phyloP scores from a whole-genome alignment of 2,113 vertebrate species.

The Rhineura floridana region DNA sequence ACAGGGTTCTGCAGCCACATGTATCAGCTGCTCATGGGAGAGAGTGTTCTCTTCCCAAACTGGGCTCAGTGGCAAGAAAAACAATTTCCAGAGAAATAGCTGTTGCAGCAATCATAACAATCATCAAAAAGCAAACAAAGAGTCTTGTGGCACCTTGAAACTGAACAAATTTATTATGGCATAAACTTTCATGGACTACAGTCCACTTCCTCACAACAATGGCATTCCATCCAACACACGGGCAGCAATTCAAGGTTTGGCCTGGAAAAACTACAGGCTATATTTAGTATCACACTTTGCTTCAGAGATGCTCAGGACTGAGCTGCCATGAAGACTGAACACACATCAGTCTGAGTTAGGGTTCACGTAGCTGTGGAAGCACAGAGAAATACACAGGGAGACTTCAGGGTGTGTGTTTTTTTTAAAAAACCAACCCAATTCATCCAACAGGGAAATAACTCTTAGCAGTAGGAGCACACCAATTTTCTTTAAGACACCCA shows the following conservation, averaged over 20 bases:
- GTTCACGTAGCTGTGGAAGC: constrained; percentile 10
- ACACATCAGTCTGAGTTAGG: background rate
- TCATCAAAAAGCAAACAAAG: background rate
- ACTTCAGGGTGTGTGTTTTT: background rate
- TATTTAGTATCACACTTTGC: constrained; percentile 33
- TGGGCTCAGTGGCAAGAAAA: background rate
- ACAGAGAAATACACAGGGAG: background rate
- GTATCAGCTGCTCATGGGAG: background rate
- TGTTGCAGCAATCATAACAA: background rate
- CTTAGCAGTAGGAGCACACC: background rate
- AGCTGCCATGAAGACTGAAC: constrained; percentile 4
- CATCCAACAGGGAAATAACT: background rate
- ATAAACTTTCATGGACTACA: background rate
- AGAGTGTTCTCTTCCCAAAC: background rate
- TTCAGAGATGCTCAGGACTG: constrained; percentile 4
- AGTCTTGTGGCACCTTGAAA: background rate
- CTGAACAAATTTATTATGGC: background rate
- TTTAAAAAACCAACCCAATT: background rate
- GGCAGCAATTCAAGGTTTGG: constrained; percentile 17
- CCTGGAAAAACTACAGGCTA: constrained; percentile 19
- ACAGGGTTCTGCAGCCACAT: background rate
- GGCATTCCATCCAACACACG: constrained; percentile 4
- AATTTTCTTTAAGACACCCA: background rate
- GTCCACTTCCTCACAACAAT: background rate
- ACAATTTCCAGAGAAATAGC: background rate